Conservation (phyloP, 1,140 invertebrate genomes). For the Gonioctena quinquepunctata region DNA sequence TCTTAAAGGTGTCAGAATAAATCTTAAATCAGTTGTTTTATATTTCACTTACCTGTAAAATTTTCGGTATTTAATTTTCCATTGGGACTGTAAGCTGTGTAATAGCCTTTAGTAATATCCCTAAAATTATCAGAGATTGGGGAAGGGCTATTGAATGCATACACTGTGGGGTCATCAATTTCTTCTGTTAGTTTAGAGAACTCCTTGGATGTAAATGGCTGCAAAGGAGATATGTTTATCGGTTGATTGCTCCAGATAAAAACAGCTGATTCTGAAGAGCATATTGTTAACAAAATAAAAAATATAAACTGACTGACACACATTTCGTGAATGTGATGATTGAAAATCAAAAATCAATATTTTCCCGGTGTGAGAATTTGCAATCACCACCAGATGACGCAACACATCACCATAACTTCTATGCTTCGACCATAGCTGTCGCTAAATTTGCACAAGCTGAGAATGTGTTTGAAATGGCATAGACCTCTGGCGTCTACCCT, state of each 20-base stretch:
- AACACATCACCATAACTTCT: too few relatives aligned
- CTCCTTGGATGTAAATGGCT: conserved; percentile 40
- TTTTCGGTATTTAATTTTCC: conserved; percentile 35
- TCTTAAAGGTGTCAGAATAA: too few relatives aligned
- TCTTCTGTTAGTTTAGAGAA: conserved; percentile 34
- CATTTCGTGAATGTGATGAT: conserved; percentile 13
- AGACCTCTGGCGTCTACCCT: too few relatives aligned
- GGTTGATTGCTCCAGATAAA: conserved; percentile 45
- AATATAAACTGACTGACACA: conserved; percentile 14
- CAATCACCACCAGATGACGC: too few relatives aligned
- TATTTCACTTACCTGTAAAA: conserved; percentile 31
- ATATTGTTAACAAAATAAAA: conserved; percentile 26
- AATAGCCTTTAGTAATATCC: conserved; percentile 27
- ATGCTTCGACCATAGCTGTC: too few relatives aligned
- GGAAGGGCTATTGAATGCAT: conserved; percentile 29
- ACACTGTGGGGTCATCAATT: conserved; percentile 33
- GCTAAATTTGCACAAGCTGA: too few relatives aligned
- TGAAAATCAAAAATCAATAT: conserved; percentile 3
- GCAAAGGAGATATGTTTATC: conserved; percentile 39
- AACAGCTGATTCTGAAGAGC: conserved; percentile 28
- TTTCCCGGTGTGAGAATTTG: background rate
- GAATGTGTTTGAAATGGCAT: too few relatives aligned
- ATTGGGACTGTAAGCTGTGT: conserved; percentile 41
- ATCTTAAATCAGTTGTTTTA: background rate
- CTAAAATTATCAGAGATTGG: conserved; percentile 30